Evolutionary conservation across 2,797 vertebrate genomes (phyloP).

Genomic region (Gambusia yucatana): DNA sequence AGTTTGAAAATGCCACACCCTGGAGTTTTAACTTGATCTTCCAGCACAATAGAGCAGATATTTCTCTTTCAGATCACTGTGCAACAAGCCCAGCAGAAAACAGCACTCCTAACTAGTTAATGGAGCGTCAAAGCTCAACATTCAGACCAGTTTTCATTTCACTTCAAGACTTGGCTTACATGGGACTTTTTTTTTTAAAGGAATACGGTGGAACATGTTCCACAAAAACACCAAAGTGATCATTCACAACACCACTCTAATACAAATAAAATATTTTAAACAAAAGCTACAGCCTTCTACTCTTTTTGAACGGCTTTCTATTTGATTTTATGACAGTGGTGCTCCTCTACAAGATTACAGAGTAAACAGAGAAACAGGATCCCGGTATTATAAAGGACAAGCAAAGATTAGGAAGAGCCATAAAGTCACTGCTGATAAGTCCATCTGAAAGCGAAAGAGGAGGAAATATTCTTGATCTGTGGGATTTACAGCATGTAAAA

Average conservation of each 20-base stretch:
- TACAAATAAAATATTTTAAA: background rate
- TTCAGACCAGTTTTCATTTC: slow-evolving; percentile 8
- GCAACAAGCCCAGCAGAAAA: slow-evolving; percentile 1
- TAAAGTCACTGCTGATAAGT: slow-evolving; percentile 54
- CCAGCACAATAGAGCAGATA: slow-evolving; percentile 45
- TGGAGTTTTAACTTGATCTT: slow-evolving; percentile 36
- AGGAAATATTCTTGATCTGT: background rate
- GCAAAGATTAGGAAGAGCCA: slow-evolving; percentile 15
- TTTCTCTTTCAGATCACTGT: slow-evolving; percentile 14
- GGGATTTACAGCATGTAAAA: background rate
- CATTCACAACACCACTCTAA: background rate
- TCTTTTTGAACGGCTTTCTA: background rate
- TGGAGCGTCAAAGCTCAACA: slow-evolving; percentile 6
- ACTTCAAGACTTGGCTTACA: background rate
- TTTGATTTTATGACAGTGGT: slow-evolving; percentile 30
- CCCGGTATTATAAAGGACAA: slow-evolving; percentile 14
- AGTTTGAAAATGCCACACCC: slow-evolving; percentile 67
- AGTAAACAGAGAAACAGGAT: slow-evolving; percentile 56
- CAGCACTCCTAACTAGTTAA: slow-evolving; percentile 39
- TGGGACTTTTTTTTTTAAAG: background rate
- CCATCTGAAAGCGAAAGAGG: slow-evolving; percentile 26
- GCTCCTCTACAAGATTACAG: slow-evolving; percentile 25
- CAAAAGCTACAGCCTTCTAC: background rate
- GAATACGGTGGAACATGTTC: too few relatives aligned
- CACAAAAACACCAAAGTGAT: background rate